Percentiles rank a stretch among this genome's conserved stretches.
phyloP scores from a whole-genome alignment of 2,113 vertebrate species.

The Gorilla gorilla region DNA sequence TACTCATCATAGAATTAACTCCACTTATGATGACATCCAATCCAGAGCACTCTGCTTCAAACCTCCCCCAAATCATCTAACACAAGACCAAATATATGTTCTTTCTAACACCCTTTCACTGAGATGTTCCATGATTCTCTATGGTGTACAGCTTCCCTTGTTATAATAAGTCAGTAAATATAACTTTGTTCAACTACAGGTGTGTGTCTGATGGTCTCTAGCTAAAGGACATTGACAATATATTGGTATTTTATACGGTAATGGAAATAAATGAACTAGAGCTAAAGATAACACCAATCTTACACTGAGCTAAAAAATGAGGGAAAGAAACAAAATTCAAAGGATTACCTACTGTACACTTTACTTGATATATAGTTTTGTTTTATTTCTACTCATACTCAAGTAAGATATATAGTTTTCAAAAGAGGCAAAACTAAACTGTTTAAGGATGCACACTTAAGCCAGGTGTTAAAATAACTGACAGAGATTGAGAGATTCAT shows the following conservation, averaged over 20 bases:
- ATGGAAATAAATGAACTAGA: background rate
- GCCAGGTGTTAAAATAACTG: background rate
- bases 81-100: background rate
- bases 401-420: background rate
- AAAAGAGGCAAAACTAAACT: background rate
- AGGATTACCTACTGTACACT: background rate
- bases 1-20: background rate
- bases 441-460: background rate
- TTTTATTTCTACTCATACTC: too few species aligned
- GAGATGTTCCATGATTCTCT: background rate
- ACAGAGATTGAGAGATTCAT: background rate
- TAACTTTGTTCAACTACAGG: background rate
- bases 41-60: background rate
- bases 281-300: background rate
- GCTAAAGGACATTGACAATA: background rate
- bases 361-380: background rate
- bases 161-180: background rate
- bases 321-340: conserved; percentile 20
- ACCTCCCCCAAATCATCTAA: background rate
- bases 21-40: background rate
- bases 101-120: background rate
- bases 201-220: background rate
- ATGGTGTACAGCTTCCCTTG: background rate
- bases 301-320: background rate
- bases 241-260: background rate